These are phyloP conservation scores for Automeris io DNA, from an alignment of 2,888 invertebrate species.

Conservation along the genomic window DNA sequence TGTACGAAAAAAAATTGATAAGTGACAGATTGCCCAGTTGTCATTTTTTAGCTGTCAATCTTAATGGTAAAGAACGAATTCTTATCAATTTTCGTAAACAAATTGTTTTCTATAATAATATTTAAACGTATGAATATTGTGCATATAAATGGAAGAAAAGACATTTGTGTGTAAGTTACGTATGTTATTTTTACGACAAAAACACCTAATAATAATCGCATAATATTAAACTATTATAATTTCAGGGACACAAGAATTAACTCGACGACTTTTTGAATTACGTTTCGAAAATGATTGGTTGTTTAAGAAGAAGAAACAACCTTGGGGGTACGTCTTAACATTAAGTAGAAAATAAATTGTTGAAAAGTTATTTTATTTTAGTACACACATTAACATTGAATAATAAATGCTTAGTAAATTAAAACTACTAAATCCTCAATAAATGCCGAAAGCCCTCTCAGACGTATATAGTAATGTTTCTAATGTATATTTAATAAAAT, in stretches of 20 bases:
- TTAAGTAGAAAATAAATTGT: not conserved
- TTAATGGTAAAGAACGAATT: conserved; percentile 5
- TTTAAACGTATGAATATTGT: conserved; percentile 1
- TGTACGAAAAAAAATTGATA: no score
- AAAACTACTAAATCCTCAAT: not conserved
- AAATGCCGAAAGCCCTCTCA: not conserved
- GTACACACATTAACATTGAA: no score
- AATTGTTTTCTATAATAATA: not conserved
- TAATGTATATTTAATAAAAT: not conserved
- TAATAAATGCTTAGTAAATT: not conserved
- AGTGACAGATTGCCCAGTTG: conserved; percentile 13
- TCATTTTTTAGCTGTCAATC: conserved; percentile 13
- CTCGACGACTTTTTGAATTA: conserved; percentile 48
- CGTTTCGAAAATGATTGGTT: conserved; percentile 62
- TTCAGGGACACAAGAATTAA: conserved; percentile 59
- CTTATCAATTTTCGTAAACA: conserved; percentile 7
- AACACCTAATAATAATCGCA: no score
- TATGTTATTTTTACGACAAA: not conserved
- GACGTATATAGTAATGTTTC: not conserved
- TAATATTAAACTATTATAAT: conserved; percentile 6
- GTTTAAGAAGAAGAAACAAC: conserved; percentile 64
- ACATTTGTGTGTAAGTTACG: conserved; percentile 48
- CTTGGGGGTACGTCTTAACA: conserved; percentile 55
- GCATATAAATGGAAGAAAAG: conserved; percentile 45
- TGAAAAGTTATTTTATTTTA: no score